Evolutionary conservation across 1,140 invertebrate species (phyloP), one percentile per base, ranked within the genome.

Genomic region (Polypedilum vanderplanki): DNA sequence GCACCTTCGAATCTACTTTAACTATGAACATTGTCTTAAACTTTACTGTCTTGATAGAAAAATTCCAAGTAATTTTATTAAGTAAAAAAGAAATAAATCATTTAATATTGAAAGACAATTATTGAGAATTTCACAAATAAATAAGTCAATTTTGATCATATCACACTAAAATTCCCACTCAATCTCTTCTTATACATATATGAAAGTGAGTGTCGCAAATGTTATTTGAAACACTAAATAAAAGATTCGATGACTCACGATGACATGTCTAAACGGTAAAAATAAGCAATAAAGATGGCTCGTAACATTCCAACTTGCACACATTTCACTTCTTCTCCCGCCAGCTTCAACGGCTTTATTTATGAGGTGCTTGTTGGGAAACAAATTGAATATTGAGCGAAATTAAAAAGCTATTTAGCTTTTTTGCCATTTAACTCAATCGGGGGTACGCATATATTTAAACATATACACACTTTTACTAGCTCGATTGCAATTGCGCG

Each of bases 341-440:
- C 46, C n/a, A 57, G 46, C 15, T 7, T 57, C 65, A 22, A 10
- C 65, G 10, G 18, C 20, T 18, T 18, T 70, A 70, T 70, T 70
- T 70, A 70, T 70, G 65, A 70, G 18, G 65, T 70, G 65, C 65
- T 70, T 20, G 17, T 70, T 9, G 9, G 46, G 41, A 57, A 18
- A 20, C 20, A 70, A 70, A 70, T 70, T 70, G 65, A 70, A 70
- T 70, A 70, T 70, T 22, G 20, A 70, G 9, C 20, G 18, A 70
- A 70, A 70, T 70, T 70, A 70, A 70, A 70, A 70, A 8, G 65
- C 65, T 70, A 70, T 70, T 70, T 70, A 70, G 18, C n/a, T 70
- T 70, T 70, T 70, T 33, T 70, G 9, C 18, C n/a, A 70, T 70
- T 70, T 70, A 17, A 70, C 17, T 1, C 65, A 1, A 70, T 70